These are phyloP conservation scores for Scortum barcoo DNA, from an alignment of 2,113 vertebrate species.

Conservation along the genomic window DNA sequence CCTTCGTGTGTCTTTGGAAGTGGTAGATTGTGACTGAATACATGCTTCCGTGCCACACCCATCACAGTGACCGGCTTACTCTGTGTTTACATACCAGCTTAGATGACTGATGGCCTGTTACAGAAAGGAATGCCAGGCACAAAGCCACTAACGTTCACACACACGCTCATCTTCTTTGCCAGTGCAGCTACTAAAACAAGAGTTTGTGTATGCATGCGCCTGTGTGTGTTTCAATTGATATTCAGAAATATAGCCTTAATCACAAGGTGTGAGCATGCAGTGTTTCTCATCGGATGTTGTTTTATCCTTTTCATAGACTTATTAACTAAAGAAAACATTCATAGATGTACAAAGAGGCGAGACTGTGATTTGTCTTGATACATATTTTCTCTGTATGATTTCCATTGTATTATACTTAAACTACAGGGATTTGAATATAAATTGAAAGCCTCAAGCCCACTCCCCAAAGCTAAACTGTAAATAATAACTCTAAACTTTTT, in stretches of 20 bases:
- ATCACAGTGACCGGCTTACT: slow-evolving; percentile 56
- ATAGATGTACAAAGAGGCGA: slow-evolving; percentile 44
- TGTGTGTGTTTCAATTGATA: slow-evolving; percentile 1
- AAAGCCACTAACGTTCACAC: slow-evolving; percentile 55
- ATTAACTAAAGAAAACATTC: slow-evolving; percentile 65
- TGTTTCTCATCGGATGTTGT: slow-evolving; percentile 50
- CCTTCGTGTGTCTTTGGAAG: neutral
- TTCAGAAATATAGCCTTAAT: slow-evolving; percentile 43
- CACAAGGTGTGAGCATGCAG: slow-evolving; percentile 32
- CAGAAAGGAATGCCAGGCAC: slow-evolving; percentile 69
- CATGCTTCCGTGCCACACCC: slow-evolving; percentile 56
- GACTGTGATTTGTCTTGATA: slow-evolving; percentile 68
- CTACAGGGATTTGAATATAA: slow-evolving; percentile 80
- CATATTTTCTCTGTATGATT: slow-evolving; percentile 66
- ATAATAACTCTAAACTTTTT: slow-evolving; percentile 85
- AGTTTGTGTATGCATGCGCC: neutral
- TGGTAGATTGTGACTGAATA: slow-evolving; percentile 43
- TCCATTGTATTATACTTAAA: slow-evolving; percentile 76
- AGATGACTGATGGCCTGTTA: slow-evolving; percentile 70
- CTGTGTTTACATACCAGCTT: slow-evolving; percentile 78
- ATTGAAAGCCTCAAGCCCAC: slow-evolving; percentile 79
- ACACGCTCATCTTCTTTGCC: slow-evolving; percentile 32
- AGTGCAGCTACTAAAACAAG: slow-evolving; percentile 29
- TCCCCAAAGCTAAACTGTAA: slow-evolving; percentile 80
- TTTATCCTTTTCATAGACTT: slow-evolving; percentile 64